Percentiles rank a stretch among this genome's conserved stretches.
These are phyloP conservation scores for Zhuqinia jingwanae DNA, from an alignment of 2,888 invertebrate genomes.

Conservation along the genomic window DNA sequence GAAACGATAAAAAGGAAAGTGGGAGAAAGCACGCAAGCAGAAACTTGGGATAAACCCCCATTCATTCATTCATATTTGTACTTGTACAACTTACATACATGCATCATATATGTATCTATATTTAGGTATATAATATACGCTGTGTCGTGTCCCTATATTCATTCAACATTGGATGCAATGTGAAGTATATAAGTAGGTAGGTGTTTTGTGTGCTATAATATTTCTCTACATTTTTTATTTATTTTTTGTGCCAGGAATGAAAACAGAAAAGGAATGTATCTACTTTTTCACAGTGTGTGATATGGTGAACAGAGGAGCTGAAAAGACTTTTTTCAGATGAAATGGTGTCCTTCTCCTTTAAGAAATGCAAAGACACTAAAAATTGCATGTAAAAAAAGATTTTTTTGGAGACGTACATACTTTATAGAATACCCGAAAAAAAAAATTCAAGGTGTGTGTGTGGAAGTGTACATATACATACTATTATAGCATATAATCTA, in stretches of 20 bases:
- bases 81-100: conserved; percentile 1
- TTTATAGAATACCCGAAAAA: not conserved
- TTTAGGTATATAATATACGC: too few species aligned
- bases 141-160: not conserved
- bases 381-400: not conserved
- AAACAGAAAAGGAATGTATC: not conserved
- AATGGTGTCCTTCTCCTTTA: not conserved
- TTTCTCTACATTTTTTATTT: too few species aligned
- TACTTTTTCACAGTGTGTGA: too few species aligned
- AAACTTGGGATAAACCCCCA: conserved; percentile 46
- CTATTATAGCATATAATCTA: not conserved
- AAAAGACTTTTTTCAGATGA: not conserved
- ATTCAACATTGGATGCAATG: too few species aligned
- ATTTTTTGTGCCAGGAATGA: not conserved
- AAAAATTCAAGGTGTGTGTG: too few species aligned
- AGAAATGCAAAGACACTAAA: too few species aligned
- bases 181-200: too few species aligned
- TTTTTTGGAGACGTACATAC: not conserved
- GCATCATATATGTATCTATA: not conserved
- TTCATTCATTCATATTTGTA: not conserved
- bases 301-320: not conserved
- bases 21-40: conserved; percentile 53
- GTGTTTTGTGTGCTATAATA: too few species aligned
- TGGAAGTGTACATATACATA: too few species aligned
- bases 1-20: conserved; percentile 21